phyloP scores from a whole-genome alignment of 1,140 invertebrate species.

The Notospermus geniculatus region DNA sequence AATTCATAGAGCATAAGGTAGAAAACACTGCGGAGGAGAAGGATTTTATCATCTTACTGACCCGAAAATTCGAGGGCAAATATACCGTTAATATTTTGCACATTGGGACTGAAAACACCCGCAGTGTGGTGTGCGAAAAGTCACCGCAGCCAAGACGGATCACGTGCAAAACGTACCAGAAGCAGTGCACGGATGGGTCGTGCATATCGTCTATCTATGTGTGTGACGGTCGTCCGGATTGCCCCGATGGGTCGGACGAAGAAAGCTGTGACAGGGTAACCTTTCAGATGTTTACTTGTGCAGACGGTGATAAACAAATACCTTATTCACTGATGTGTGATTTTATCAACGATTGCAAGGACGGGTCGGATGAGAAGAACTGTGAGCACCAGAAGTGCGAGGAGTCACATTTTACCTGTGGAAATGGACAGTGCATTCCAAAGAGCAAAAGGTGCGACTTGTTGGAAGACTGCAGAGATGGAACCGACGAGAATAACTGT shows the following conservation, averaged over 20 bases:
- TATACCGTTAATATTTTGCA: too few relatives aligned
- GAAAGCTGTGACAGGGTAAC: neutral
- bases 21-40: too few relatives aligned
- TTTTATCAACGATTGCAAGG: neutral
- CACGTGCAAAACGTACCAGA: neutral
- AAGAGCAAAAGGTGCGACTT: neutral
- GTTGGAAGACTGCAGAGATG: neutral
- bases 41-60: too few relatives aligned
- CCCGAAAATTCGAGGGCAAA: too few relatives aligned
- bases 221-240: neutral
- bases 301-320: neutral
- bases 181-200: neutral
- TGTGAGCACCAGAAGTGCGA: neutral
- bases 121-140: too few relatives aligned
- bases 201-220: neutral
- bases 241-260: slow-evolving; percentile 1
- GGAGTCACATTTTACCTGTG: neutral
- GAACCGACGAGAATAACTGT: neutral
- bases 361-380: slow-evolving; percentile 1
- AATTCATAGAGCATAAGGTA: too few relatives aligned
- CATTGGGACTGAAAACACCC: too few relatives aligned
- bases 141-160: neutral
- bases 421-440: neutral
- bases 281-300: neutral
- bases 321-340: neutral